Percentiles rank a stretch among this genome's conserved stretches.
These are phyloP conservation scores for Mythimna lalbum DNA, from an alignment of 2,888 invertebrate genomes.

Conservation along the genomic window DNA sequence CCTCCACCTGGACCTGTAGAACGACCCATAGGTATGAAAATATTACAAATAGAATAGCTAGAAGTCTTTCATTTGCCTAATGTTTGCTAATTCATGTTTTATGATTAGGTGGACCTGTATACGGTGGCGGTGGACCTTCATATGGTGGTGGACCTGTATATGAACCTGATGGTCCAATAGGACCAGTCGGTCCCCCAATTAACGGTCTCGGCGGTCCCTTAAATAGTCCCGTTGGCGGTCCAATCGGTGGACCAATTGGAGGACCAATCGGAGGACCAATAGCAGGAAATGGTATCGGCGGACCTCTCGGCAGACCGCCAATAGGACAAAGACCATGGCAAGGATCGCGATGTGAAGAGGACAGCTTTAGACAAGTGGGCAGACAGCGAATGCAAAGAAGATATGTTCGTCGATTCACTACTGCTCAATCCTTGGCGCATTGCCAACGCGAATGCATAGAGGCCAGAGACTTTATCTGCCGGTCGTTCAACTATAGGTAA, in stretches of 20 bases:
- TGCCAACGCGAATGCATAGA: conserved; percentile 97
- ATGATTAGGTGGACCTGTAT: conserved; percentile 60
- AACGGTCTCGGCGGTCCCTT: conserved; percentile 52
- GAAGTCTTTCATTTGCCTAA: neutral
- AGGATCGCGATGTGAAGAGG: conserved; percentile 94
- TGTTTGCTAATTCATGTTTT: neutral
- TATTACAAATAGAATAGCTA: neutral
- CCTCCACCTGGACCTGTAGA: conserved; percentile 83
- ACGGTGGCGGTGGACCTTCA: conserved; percentile 52
- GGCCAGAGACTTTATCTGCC: conserved; percentile 95
- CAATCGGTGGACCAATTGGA: conserved; percentile 74
- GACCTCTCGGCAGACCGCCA: conserved; percentile 80
- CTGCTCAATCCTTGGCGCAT: conserved; percentile 93
- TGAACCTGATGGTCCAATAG: conserved; percentile 57
- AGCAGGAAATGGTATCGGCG: conserved; percentile 74
- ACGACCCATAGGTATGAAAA: conserved; percentile 79
- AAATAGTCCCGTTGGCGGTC: conserved; percentile 79
- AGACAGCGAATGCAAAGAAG: conserved; percentile 95
- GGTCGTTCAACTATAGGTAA: conserved; percentile 96
- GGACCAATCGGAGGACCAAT: conserved; percentile 77
- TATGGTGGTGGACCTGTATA: conserved; percentile 53
- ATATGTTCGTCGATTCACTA: conserved; percentile 94
- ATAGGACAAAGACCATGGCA: conserved; percentile 83
- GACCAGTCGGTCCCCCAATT: conserved; percentile 53
- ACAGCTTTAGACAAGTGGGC: conserved; percentile 96